phyloP scores from a whole-genome alignment of 2,797 vertebrate species.

The Kryptopterus vitreolus region DNA sequence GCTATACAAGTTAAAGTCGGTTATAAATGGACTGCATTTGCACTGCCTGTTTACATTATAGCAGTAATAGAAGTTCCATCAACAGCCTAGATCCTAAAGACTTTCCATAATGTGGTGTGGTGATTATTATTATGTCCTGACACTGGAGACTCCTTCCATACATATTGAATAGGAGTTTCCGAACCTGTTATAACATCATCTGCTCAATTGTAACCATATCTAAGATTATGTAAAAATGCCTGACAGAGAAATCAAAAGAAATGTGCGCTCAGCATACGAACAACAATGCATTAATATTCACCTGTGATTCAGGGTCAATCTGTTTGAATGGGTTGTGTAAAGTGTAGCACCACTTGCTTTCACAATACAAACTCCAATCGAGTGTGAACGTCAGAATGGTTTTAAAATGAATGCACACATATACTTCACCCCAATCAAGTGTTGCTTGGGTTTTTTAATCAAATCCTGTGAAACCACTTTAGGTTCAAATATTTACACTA shows the following conservation, averaged over 20 bases:
- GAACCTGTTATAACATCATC: neutral
- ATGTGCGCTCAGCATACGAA: neutral
- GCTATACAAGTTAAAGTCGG: neutral
- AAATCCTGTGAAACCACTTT: neutral
- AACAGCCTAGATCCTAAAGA: neutral
- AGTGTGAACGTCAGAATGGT: neutral
- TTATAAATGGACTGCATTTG: neutral
- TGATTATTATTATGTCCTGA: neutral
- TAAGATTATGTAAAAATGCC: neutral
- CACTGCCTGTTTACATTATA: neutral
- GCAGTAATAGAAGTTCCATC: neutral
- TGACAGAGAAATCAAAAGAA: neutral
- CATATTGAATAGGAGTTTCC: neutral
- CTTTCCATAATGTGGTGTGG: neutral
- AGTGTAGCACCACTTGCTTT: neutral
- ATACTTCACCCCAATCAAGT: neutral
- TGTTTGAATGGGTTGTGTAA: neutral
- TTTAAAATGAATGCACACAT: neutral
- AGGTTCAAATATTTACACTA: neutral
- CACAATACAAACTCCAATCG: neutral
- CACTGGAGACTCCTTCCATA: slow-evolving; percentile 4
- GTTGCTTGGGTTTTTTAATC: neutral
- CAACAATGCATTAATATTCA: neutral
- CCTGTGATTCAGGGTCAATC: neutral
- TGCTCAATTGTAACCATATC: neutral